Conservation (phyloP, 2,888 invertebrate species). For the Oxystoma pomonae region DNA sequence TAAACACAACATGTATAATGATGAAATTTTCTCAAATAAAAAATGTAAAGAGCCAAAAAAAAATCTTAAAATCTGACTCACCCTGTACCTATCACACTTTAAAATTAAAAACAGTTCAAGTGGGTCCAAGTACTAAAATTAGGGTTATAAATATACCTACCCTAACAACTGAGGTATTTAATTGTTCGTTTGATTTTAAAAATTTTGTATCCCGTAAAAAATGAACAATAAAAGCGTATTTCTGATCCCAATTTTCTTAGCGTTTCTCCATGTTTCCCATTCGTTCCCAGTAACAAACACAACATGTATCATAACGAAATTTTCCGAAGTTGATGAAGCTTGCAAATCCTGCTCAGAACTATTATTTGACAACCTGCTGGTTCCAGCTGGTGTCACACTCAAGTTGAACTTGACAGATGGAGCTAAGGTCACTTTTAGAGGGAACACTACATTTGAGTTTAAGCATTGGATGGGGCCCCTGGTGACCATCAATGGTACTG, state of each 20-base stretch:
- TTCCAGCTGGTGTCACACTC: not conserved
- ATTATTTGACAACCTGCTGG: not conserved
- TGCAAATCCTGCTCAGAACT: not conserved
- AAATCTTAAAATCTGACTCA: too few species aligned
- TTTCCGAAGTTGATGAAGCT: not conserved
- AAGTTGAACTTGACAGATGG: not conserved
- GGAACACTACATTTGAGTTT: not conserved
- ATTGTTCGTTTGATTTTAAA: too few species aligned
- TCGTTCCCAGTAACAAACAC: not conserved
- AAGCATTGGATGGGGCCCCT: not conserved
- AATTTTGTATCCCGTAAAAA: too few species aligned
- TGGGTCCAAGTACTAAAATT: too few species aligned
- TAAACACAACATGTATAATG: constrained; percentile 1
- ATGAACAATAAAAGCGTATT: too few species aligned
- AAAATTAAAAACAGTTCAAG: too few species aligned
- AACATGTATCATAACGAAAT: not conserved
- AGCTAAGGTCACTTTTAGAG: not conserved
- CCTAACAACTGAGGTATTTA: too few species aligned
- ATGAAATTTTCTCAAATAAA: not conserved
- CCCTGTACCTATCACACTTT: too few species aligned
- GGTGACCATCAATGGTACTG: constrained; percentile 1
- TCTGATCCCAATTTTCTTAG: not conserved
- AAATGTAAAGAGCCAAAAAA: too few species aligned
- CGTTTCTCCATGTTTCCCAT: not conserved
- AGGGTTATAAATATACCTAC: too few species aligned